phyloP scores from a whole-genome alignment of 2,113 vertebrate species.

The Calyptomena viridis region DNA sequence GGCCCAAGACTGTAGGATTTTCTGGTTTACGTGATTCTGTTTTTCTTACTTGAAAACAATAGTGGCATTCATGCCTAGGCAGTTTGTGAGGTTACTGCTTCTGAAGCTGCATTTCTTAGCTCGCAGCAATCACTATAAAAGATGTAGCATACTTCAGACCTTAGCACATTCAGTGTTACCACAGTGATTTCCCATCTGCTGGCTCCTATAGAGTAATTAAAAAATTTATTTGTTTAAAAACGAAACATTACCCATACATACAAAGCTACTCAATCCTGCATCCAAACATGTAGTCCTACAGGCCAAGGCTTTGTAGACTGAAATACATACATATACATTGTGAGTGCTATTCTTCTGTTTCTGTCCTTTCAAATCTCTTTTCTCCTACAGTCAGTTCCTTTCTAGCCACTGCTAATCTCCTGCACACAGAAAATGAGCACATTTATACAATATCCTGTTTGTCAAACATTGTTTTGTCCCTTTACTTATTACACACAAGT shows the following conservation, averaged over 20 bases:
- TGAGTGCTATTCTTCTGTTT: not conserved
- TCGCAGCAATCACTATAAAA: rapidly evolving
- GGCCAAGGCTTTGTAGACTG: not conserved
- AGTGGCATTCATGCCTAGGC: not conserved
- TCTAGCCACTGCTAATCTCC: not conserved
- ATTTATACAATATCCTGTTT: constrained; percentile 6
- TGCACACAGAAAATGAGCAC: not conserved
- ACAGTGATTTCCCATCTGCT: not conserved
- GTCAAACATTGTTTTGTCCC: not conserved
- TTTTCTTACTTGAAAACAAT: constrained; percentile 27
- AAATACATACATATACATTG: not conserved
- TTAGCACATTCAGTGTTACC: not conserved
- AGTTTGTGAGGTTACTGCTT: not conserved
- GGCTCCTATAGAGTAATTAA: not conserved
- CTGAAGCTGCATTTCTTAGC: not conserved
- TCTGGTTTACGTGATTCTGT: not conserved
- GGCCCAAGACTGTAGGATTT: not conserved
- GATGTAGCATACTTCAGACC: not conserved
- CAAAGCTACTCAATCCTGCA: not conserved
- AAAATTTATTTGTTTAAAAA: not conserved
- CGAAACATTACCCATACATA: not conserved
- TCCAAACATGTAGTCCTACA: not conserved
- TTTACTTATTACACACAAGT: not conserved
- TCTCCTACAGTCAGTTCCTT: not conserved
- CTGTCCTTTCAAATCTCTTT: not conserved